Percentiles rank a stretch among this genome's conserved stretches.
These are phyloP conservation scores for Philopedon plagiatum DNA, from an alignment of 2,888 invertebrate genomes.

Conservation along the genomic window DNA sequence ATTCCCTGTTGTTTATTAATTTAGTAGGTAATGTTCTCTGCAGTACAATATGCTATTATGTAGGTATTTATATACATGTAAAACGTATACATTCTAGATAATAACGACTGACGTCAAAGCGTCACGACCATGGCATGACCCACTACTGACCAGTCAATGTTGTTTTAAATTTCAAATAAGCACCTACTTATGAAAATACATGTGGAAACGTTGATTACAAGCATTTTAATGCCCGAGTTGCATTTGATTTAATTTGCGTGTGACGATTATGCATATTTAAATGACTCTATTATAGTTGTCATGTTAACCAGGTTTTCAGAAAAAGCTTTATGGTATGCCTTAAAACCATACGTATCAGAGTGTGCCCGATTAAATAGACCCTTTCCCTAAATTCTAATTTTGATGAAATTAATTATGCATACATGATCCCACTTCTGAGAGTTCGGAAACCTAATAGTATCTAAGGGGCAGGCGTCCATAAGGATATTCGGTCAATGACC, in stretches of 20 bases:
- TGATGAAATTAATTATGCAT: too few relatives aligned
- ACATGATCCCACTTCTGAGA: too few relatives aligned
- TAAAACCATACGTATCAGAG: too few relatives aligned
- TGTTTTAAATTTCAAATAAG: slow-evolving; percentile 32
- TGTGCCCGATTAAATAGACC: too few relatives aligned
- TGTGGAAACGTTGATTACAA: background rate
- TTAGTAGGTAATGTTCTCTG: background rate
- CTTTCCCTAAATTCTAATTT: too few relatives aligned
- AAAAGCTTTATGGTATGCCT: too few relatives aligned
- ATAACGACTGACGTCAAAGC: slow-evolving; percentile 47
- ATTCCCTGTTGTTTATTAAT: too few relatives aligned
- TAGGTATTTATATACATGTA: background rate
- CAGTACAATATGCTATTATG: background rate
- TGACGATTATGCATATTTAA: background rate
- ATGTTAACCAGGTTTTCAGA: too few relatives aligned
- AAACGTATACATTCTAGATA: slow-evolving; percentile 42
- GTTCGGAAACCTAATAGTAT: too few relatives aligned
- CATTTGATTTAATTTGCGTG: slow-evolving; percentile 5
- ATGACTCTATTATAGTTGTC: background rate
- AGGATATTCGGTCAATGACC: too few relatives aligned
- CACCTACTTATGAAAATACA: slow-evolving; percentile 10
- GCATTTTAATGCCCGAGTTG: background rate
- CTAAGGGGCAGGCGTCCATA: too few relatives aligned
- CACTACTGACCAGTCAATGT: slow-evolving; percentile 12
- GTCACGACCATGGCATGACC: slow-evolving; percentile 40